Conservation (phyloP, 2,113 vertebrate species). For the Origma solitaria region DNA sequence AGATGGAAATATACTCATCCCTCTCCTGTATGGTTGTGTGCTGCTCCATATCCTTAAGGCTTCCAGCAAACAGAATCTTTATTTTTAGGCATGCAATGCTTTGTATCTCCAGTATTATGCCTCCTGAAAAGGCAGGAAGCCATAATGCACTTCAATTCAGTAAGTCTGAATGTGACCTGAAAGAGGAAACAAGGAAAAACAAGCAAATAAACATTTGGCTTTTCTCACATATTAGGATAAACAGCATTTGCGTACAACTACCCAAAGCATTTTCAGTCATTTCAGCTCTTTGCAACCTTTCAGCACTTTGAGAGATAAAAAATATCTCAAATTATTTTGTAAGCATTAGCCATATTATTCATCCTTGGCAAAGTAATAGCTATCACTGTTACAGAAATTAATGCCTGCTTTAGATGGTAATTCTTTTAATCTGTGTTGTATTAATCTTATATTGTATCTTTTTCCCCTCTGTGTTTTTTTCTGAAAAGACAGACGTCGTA, state of each 20-base stretch:
- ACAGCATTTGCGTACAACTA: background rate
- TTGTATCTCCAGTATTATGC: background rate
- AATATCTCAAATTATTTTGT: background rate
- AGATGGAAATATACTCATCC: background rate
- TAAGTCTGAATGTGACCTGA: constrained; percentile 6
- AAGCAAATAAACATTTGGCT: constrained; percentile 16
- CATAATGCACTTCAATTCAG: background rate
- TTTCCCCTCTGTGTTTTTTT: background rate
- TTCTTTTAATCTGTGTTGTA: background rate
- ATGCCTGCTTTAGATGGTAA: background rate
- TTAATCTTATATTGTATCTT: background rate
- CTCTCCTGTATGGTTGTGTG: background rate
- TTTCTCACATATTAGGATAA: constrained; percentile 8
- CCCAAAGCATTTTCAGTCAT: background rate
- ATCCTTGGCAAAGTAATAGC: background rate
- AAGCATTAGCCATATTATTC: background rate
- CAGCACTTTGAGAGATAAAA: background rate
- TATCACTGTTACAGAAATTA: background rate
- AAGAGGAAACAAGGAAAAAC: constrained; percentile 7
- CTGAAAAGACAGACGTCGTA: background rate
- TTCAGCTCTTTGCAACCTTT: constrained; percentile 1
- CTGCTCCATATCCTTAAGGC: background rate
- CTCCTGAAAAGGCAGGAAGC: constrained; percentile 24
- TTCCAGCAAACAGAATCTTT: background rate
- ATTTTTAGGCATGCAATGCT: background rate